Percentiles rank a stretch among this genome's conserved stretches.
Conservation (phyloP, 2,113 vertebrate genomes). For the Xiphophorus couchianus region DNA sequence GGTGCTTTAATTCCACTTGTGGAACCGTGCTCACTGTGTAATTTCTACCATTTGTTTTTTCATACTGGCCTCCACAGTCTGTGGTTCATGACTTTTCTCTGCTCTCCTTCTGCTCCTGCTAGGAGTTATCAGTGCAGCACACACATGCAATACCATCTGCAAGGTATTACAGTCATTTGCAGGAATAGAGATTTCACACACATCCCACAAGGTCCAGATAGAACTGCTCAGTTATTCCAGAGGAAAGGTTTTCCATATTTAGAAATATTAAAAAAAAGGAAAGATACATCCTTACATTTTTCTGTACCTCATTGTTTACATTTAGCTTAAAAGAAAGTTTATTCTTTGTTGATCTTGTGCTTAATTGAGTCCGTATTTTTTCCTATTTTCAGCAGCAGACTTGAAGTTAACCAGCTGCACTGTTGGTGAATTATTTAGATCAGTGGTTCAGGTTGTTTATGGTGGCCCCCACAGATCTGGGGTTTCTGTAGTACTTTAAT, state of each 20-base stretch:
- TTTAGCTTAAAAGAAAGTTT: constrained; percentile 20
- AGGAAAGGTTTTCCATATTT: constrained; percentile 44
- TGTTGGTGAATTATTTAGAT: constrained; percentile 9
- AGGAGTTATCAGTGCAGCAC: constrained; percentile 39
- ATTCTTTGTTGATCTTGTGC: background rate
- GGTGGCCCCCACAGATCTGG: background rate
- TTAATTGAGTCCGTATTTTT: background rate
- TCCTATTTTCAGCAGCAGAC: constrained; percentile 5
- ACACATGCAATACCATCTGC: constrained; percentile 65
- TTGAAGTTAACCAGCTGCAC: constrained; percentile 28
- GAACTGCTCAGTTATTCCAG: constrained; percentile 24
- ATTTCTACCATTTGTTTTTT: constrained; percentile 43
- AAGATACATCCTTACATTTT: constrained; percentile 28
- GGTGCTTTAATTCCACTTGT: constrained; percentile 34
- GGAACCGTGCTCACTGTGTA: constrained; percentile 16
- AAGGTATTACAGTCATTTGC: constrained; percentile 72
- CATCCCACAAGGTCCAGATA: constrained; percentile 66
- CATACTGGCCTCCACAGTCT: constrained; percentile 47
- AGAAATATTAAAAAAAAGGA: constrained; percentile 31
- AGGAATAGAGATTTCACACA: constrained; percentile 73
- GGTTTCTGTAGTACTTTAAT: background rate
- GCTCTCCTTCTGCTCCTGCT: constrained; percentile 33
- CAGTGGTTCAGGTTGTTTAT: constrained; percentile 14
- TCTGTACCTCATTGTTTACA: constrained; percentile 24
- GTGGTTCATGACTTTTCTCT: constrained; percentile 12